Conservation (phyloP, 2,888 invertebrate species). For the Caenorhabditis sinica region DNA sequence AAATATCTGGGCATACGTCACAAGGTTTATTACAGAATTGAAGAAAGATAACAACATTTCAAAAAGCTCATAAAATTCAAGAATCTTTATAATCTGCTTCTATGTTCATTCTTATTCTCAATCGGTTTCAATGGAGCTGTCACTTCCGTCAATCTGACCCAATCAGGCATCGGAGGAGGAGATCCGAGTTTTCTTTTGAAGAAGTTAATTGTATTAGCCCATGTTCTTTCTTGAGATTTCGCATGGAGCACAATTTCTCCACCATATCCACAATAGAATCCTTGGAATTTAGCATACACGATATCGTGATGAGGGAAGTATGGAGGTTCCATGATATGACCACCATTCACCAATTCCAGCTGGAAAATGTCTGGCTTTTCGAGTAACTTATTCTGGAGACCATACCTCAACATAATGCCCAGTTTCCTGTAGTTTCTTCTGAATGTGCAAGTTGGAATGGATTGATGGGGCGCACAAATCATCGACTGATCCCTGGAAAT, state of each 20-base stretch:
- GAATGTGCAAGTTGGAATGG: slow-evolving; percentile 46
- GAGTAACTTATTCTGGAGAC: neutral
- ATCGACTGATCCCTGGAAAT: slow-evolving; percentile 63
- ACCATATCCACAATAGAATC: slow-evolving; percentile 70
- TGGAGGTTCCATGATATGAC: slow-evolving; percentile 70
- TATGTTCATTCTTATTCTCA: slow-evolving; percentile 32
- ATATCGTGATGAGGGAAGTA: slow-evolving; percentile 70
- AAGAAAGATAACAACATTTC: neutral
- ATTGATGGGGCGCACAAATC: slow-evolving; percentile 62
- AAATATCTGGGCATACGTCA: neutral
- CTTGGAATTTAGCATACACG: slow-evolving; percentile 70
- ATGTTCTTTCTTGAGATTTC: slow-evolving; percentile 65
- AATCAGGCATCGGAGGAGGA: slow-evolving; percentile 68
- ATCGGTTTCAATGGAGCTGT: slow-evolving; percentile 36
- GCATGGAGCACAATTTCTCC: slow-evolving; percentile 67
- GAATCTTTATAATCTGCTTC: slow-evolving; percentile 41
- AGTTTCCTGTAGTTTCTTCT: slow-evolving; percentile 55
- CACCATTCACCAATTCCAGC: slow-evolving; percentile 66
- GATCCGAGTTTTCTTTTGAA: slow-evolving; percentile 65
- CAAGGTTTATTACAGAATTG: neutral
- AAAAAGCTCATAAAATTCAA: neutral
- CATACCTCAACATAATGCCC: slow-evolving; percentile 60
- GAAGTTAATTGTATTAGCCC: slow-evolving; percentile 65
- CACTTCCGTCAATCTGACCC: slow-evolving; percentile 44
- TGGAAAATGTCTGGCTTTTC: slow-evolving; percentile 38